Percentiles rank a stretch among this genome's conserved stretches.
phyloP scores from a whole-genome alignment of 1,140 invertebrate species.

The Bombus balteatus region DNA sequence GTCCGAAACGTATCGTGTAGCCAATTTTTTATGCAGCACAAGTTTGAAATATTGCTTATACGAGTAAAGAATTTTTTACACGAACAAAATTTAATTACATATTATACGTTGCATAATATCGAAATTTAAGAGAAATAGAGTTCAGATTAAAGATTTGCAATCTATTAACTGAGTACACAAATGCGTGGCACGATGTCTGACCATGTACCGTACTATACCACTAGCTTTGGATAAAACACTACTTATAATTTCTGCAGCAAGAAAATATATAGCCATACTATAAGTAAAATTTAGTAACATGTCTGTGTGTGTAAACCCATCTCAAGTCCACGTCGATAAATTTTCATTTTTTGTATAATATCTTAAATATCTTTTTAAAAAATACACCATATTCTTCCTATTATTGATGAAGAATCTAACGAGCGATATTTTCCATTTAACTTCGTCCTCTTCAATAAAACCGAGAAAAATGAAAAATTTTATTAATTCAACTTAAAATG shows the following conservation, averaged over 20 bases:
- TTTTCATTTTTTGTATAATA: background rate
- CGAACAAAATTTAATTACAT: background rate
- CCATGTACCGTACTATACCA: background rate
- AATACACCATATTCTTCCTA: background rate
- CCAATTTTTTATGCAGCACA: background rate
- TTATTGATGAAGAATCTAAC: background rate
- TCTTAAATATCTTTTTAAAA: background rate
- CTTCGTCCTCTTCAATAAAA: too few species aligned
- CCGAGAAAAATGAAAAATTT: background rate
- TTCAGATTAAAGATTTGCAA: background rate
- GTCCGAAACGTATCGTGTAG: background rate
- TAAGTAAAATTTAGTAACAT: background rate
- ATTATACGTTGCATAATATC: background rate
- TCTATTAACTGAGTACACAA: too few species aligned
- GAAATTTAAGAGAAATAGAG: background rate
- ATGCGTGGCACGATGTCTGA: background rate
- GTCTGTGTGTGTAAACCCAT: too few species aligned
- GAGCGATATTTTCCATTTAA: background rate
- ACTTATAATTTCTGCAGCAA: background rate
- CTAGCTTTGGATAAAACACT: background rate
- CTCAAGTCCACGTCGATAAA: background rate
- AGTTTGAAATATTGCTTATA: background rate
- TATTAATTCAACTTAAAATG: background rate
- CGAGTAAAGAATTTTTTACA: background rate
- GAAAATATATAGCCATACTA: background rate